phyloP scores from a whole-genome alignment of 2,113 vertebrate genomes.

The Columba janthina region DNA sequence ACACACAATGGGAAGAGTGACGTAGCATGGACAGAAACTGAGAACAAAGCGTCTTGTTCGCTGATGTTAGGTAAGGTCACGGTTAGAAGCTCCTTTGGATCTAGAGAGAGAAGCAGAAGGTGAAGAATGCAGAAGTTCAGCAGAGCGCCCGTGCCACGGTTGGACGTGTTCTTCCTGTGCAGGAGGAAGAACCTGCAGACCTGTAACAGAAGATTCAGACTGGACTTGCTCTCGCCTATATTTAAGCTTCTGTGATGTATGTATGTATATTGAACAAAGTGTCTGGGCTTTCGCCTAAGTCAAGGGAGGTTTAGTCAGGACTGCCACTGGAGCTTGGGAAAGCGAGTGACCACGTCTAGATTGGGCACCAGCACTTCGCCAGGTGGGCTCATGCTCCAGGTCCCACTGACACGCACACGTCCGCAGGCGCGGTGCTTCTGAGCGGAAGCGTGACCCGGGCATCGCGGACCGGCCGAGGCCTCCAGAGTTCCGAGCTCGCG shows the following conservation, averaged over 20 bases:
- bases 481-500: not conserved
- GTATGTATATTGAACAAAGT: not conserved
- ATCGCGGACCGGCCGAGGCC: not conserved
- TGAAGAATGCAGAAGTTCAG: not conserved
- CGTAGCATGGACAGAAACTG: not conserved
- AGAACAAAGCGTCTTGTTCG: not conserved
- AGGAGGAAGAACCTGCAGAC: not conserved
- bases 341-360: not conserved
- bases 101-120: not conserved
- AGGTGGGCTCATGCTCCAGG: not conserved
- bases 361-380: not conserved
- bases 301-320: not conserved
- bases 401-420: accelerated
- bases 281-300: not conserved
- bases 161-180: not conserved
- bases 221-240: not conserved
- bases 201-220: not conserved
- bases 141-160: not conserved
- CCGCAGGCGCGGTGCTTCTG: not conserved
- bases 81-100: not conserved
- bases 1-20: not conserved
- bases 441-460: not conserved
- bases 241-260: not conserved
- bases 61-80: not conserved
- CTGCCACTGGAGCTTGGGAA: not conserved